Conservation (phyloP, 2,113 vertebrate genomes). For the Scalopus aquaticus region DNA sequence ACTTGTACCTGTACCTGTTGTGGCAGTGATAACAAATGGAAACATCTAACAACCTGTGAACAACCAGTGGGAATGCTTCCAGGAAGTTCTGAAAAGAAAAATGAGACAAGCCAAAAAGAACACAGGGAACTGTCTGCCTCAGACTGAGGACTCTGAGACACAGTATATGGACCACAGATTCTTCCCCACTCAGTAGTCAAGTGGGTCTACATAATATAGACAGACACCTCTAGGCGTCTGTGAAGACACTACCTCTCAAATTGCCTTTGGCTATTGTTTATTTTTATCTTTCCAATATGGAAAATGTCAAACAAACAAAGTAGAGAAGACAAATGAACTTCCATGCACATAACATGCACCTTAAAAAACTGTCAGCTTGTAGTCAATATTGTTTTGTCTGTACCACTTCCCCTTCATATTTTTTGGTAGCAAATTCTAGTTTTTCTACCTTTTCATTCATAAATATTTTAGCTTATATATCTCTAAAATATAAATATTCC, state of each 20-base stretch:
- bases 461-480: neutral
- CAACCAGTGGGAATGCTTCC: neutral
- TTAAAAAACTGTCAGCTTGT: neutral
- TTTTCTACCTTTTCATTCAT: neutral
- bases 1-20: neutral
- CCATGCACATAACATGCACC: neutral
- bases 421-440: neutral
- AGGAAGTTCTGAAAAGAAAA: neutral
- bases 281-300: neutral
- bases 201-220: neutral
- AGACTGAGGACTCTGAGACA: neutral
- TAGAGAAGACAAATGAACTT: too few relatives aligned
- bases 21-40: neutral
- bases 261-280: neutral
- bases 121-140: neutral
- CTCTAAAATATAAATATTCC: neutral
- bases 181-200: neutral
- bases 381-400: neutral
- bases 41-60: neutral
- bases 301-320: neutral
- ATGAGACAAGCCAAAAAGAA: neutral
- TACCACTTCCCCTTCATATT: neutral
- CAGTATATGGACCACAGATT: neutral
- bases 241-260: neutral
- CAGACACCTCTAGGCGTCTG: neutral